Conservation (phyloP, 2,888 invertebrate genomes). For the Limnephilus marmoratus region DNA sequence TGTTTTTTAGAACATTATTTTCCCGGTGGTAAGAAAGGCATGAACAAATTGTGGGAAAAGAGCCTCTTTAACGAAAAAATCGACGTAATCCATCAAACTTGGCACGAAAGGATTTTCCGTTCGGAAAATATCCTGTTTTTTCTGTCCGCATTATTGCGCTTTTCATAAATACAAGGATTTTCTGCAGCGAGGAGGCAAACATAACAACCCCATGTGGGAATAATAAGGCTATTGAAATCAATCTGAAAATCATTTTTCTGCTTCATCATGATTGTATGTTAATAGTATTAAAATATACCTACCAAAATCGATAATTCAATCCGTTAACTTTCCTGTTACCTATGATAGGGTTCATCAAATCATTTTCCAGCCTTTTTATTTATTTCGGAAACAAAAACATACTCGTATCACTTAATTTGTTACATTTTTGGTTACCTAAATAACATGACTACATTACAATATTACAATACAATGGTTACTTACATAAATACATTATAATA, state of each 20-base stretch:
- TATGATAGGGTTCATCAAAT: not conserved
- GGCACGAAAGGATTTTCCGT: not conserved
- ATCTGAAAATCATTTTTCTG: not conserved
- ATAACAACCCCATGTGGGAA: not conserved
- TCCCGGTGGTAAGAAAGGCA: not conserved
- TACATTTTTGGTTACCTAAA: too few relatives aligned
- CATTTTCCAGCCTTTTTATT: not conserved
- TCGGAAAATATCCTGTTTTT: not conserved
- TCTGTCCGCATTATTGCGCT: not conserved
- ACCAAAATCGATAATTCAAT: not conserved
- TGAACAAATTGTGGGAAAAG: not conserved
- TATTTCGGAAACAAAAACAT: too few relatives aligned
- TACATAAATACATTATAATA: too few relatives aligned
- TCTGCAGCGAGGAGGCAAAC: not conserved
- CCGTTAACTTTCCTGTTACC: not conserved
- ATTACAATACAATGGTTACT: too few relatives aligned
- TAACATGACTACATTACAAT: too few relatives aligned
- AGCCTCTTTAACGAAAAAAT: not conserved
- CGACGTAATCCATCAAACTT: slow-evolving; percentile 1
- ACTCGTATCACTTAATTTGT: too few relatives aligned
- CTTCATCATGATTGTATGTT: too few relatives aligned
- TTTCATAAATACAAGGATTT: not conserved
- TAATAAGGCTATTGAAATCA: not conserved
- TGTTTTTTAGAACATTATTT: not conserved
- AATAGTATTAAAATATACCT: too few relatives aligned